Conservation (phyloP, 2,797 vertebrate species). For the Poeciliopsis turneri region DNA sequence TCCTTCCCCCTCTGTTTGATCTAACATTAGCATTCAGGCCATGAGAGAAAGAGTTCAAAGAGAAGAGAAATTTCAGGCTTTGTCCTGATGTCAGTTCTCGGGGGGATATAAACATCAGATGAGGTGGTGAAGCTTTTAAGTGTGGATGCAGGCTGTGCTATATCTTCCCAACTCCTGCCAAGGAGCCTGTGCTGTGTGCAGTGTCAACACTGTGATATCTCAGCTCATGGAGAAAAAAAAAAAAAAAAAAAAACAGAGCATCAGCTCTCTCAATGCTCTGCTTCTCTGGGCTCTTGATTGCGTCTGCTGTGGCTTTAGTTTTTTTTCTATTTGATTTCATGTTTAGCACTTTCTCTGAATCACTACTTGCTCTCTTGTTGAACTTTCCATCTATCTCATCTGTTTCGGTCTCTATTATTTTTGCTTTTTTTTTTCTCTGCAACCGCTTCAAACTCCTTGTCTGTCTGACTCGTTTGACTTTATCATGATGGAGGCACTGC, state of each 20-base stretch:
- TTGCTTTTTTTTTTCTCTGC: slow-evolving; percentile 5
- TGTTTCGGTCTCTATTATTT: slow-evolving; percentile 6
- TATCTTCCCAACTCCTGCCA: slow-evolving; percentile 49
- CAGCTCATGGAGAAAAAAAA: slow-evolving; percentile 28
- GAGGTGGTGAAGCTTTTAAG: slow-evolving; percentile 57
- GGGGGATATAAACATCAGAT: slow-evolving; percentile 59
- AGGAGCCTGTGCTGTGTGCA: slow-evolving; percentile 45
- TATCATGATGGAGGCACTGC: not conserved
- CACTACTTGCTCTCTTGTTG: slow-evolving; percentile 12
- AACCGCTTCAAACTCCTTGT: not conserved
- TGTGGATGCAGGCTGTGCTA: slow-evolving; percentile 42
- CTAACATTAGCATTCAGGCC: slow-evolving; percentile 45
- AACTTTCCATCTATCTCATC: slow-evolving; percentile 23
- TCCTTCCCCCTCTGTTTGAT: slow-evolving; percentile 26
- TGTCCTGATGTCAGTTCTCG: slow-evolving; percentile 51
- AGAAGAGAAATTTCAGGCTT: slow-evolving; percentile 45
- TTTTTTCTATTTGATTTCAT: not conserved
- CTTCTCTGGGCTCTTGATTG: slow-evolving; percentile 11
- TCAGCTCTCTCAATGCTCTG: slow-evolving; percentile 8
- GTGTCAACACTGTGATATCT: slow-evolving; percentile 53
- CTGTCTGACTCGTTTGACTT: slow-evolving; percentile 8
- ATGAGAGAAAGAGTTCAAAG: slow-evolving; percentile 53
- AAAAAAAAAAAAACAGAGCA: slow-evolving; percentile 21
- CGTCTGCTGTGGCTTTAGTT: slow-evolving; percentile 14
- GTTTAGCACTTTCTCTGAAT: slow-evolving; percentile 15